Percentiles rank a stretch among this genome's conserved stretches.
phyloP scores from a whole-genome alignment of 2,888 invertebrate species.

The Colostygia pectinataria region DNA sequence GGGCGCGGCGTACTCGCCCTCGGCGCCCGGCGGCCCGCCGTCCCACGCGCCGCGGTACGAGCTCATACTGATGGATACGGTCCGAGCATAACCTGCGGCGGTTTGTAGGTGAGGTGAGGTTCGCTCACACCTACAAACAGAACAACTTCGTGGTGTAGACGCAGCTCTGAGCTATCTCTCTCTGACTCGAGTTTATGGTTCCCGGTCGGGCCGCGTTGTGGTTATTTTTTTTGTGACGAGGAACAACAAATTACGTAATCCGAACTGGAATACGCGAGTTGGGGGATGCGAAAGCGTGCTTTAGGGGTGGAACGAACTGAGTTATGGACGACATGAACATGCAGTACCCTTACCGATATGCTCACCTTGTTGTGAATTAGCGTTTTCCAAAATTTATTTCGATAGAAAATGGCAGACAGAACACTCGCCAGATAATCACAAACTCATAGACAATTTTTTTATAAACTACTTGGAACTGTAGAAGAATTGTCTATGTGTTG shows the following conservation, averaged over 20 bases:
- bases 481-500: too few species aligned
- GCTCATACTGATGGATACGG: conserved; percentile 73
- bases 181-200: conserved; percentile 57
- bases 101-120: conserved; percentile 82
- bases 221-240: conserved; percentile 66
- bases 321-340: conserved; percentile 36
- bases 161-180: conserved; percentile 60
- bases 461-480: too few species aligned
- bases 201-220: conserved; percentile 57
- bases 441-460: conserved; percentile 51
- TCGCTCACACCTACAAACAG: conserved; percentile 86
- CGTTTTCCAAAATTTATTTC: conserved; percentile 50
- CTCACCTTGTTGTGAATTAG: conserved; percentile 69
- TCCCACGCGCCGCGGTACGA: conserved; percentile 78
- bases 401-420: conserved; percentile 77
- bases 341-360: conserved; percentile 61
- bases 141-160: conserved; percentile 86
- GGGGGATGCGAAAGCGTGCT: conserved; percentile 53
- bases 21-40: conserved; percentile 81
- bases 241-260: conserved; percentile 80
- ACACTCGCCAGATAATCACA: conserved; percentile 55
- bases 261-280: conserved; percentile 53
- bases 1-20: conserved; percentile 74
- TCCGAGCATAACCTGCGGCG: conserved; percentile 81
- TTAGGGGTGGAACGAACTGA: conserved; percentile 48